phyloP scores from a whole-genome alignment of 2,888 invertebrate genomes.

The Drosophila peninsularis region DNA sequence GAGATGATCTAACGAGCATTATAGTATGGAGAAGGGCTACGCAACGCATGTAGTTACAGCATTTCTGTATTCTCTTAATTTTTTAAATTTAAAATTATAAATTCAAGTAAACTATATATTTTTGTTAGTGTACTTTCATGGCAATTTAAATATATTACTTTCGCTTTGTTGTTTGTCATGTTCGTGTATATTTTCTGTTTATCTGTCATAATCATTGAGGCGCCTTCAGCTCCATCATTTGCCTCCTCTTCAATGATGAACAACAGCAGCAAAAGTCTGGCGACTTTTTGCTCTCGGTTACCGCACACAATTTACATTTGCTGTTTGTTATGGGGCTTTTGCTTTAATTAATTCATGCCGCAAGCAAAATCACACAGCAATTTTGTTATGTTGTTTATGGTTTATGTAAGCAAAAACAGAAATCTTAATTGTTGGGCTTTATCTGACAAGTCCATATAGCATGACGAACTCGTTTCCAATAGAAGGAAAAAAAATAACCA shows the following conservation, averaged over 20 bases:
- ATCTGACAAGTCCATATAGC: constrained; percentile 10
- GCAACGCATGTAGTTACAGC: neutral
- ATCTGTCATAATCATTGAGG: constrained; percentile 25
- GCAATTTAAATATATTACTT: neutral
- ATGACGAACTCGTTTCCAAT: constrained; percentile 14
- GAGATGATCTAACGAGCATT: constrained; percentile 8
- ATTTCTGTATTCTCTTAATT: neutral
- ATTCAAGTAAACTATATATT: neutral
- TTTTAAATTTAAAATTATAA: neutral
- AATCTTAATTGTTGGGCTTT: constrained; percentile 5
- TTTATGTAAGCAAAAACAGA: constrained; percentile 8
- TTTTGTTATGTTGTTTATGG: constrained; percentile 20
- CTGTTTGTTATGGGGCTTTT: constrained; percentile 36
- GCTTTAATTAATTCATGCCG: constrained; percentile 36
- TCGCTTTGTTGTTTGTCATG: neutral
- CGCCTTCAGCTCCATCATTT: constrained; percentile 10
- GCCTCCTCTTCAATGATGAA: constrained; percentile 47
- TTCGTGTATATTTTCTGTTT: constrained; percentile 10
- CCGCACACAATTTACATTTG: constrained; percentile 46
- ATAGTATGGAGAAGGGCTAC: neutral
- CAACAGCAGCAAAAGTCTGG: constrained; percentile 37
- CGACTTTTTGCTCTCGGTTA: constrained; percentile 35
- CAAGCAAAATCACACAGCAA: constrained; percentile 9
- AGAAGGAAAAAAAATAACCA: neutral
- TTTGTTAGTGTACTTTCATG: constrained; percentile 11